Conservation (phyloP, 1,140 invertebrate genomes). For the Intoshia linei region DNA sequence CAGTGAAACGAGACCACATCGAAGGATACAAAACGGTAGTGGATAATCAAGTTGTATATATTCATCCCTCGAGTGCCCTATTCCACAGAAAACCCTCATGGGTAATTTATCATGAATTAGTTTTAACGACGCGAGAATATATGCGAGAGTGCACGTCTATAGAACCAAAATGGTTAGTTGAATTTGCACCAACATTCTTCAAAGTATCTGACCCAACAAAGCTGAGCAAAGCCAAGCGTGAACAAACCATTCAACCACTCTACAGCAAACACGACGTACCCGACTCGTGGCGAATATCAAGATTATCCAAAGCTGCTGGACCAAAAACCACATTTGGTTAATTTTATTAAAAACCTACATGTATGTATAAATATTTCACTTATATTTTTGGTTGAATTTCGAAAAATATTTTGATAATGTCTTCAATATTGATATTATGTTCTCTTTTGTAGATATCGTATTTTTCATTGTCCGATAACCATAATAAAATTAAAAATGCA, state of each 20-base stretch:
- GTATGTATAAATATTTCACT: too few species aligned
- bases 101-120: constrained; percentile 91
- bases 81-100: constrained; percentile 94
- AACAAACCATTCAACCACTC: constrained; percentile 75
- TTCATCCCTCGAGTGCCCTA: constrained; percentile 80
- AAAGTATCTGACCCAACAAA: constrained; percentile 95
- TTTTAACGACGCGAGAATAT: constrained; percentile 95
- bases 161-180: constrained; percentile 92
- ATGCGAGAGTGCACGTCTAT: constrained; percentile 95
- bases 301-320: constrained; percentile 27
- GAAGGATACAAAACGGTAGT: constrained; percentile 88
- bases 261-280: constrained; percentile 98
- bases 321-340: too few species aligned
- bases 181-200: constrained; percentile 94
- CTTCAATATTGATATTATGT: too few species aligned
- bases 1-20: constrained; percentile 91
- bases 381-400: too few species aligned
- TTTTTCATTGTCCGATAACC: too few species aligned
- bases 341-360: too few species aligned
- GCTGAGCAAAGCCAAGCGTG: constrained; percentile 91
- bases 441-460: too few species aligned
- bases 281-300: constrained; percentile 87
- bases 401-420: too few species aligned
- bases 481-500: too few species aligned
- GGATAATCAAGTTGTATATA: constrained; percentile 87